Percentiles rank a stretch among this genome's conserved stretches.
phyloP scores from a whole-genome alignment of 2,888 invertebrate genomes.

The Agriopis leucophaearia region DNA sequence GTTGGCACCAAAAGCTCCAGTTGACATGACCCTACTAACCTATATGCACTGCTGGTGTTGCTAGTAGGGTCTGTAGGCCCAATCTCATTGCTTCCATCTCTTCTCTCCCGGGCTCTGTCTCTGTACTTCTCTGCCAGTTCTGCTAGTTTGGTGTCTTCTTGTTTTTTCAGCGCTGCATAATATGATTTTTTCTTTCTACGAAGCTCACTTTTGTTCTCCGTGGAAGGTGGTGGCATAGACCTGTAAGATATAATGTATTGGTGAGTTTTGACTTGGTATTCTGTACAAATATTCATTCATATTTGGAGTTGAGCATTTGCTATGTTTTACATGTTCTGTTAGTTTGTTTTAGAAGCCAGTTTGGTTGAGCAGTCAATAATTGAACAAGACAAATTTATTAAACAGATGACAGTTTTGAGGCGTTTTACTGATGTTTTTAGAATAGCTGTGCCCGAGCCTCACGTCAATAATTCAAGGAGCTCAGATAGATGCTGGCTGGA shows the following conservation, averaged over 20 bases:
- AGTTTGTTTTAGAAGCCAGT: neutral
- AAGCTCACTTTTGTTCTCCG: constrained; percentile 93
- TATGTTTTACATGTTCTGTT: no score
- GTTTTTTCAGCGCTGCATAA: constrained; percentile 97
- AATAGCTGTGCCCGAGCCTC: neutral
- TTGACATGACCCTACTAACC: constrained; percentile 53
- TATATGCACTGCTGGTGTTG: constrained; percentile 93
- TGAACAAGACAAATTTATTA: neutral
- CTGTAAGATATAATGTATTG: constrained; percentile 49
- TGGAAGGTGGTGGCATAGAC: constrained; percentile 78
- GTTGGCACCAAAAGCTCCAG: no score
- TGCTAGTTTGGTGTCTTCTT: constrained; percentile 97
- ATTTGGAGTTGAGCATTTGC: no score
- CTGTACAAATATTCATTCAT: neutral
- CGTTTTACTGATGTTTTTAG: neutral
- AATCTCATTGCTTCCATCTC: constrained; percentile 95
- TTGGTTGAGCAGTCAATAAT: neutral
- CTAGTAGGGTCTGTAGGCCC: constrained; percentile 94
- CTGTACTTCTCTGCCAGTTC: constrained; percentile 97
- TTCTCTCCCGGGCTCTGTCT: constrained; percentile 95
- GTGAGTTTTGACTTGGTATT: neutral
- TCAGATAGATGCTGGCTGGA: no score
- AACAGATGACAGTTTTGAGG: neutral
- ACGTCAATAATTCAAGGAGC: neutral
- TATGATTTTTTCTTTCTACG: constrained; percentile 97